These are phyloP conservation scores for Silurus asotus DNA, from an alignment of 2,113 vertebrate genomes.

Conservation along the genomic window DNA sequence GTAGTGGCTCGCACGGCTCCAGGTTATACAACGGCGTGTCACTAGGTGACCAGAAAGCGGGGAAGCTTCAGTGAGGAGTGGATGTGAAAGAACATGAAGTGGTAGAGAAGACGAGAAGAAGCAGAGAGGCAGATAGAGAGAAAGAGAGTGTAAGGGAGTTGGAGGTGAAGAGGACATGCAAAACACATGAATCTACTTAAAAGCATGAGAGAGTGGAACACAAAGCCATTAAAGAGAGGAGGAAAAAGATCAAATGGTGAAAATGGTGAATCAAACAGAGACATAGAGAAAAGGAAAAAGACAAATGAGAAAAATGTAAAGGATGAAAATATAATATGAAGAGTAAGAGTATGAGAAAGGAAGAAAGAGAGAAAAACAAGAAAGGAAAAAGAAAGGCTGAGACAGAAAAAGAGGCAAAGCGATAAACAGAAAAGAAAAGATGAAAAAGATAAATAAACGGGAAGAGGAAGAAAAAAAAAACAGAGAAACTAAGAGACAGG, in stretches of 20 bases:
- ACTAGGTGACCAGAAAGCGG: constrained; percentile 99
- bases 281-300: background rate
- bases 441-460: background rate
- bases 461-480: background rate
- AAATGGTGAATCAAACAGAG: background rate
- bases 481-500: background rate
- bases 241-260: background rate
- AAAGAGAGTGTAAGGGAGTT: background rate
- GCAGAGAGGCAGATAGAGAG: background rate
- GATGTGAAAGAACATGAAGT: constrained; percentile 72
- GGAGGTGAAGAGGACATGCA: constrained; percentile 4
- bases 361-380: constrained; percentile 57
- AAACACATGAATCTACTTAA: background rate
- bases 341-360: background rate
- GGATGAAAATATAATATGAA: background rate
- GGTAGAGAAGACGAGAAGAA: constrained; percentile 8
- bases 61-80: constrained; percentile 98
- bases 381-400: constrained; percentile 47
- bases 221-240: background rate
- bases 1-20: constrained; percentile 95
- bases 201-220: background rate
- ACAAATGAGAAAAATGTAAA: background rate
- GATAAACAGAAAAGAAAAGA: background rate
- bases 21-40: constrained; percentile 97
- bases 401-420: background rate